Conservation (phyloP, 1,140 invertebrate species). For the Magallana gigas region DNA sequence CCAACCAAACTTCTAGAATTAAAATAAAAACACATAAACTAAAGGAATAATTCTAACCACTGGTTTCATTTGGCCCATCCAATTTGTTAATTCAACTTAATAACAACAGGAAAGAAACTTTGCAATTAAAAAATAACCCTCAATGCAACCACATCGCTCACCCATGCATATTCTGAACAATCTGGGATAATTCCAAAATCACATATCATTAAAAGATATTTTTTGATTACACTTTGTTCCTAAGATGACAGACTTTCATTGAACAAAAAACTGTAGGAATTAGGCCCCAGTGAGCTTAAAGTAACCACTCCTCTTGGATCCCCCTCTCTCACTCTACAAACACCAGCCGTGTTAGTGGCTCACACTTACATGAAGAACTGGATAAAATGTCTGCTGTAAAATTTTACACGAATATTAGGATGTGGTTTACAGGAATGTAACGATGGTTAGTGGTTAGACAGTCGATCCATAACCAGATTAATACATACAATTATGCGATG, state of each 20-base stretch:
- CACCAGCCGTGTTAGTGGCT: not conserved
- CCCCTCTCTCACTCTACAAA: not conserved
- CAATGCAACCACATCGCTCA: not conserved
- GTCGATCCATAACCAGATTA: not conserved
- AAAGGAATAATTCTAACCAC: no score
- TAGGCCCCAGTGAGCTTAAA: not conserved
- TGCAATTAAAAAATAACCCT: not conserved
- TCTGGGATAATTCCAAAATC: no score
- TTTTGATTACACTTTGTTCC: no score
- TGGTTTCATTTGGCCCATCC: no score
- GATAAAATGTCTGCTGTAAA: conserved; percentile 41
- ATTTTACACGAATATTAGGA: conserved; percentile 3
- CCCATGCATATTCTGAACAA: not conserved
- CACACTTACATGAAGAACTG: conserved; percentile 43
- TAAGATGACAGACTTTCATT: not conserved
- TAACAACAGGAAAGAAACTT: no score
- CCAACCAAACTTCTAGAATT: no score
- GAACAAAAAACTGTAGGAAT: not conserved
- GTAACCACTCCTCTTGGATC: not conserved
- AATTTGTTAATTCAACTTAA: no score
- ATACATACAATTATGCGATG: not conserved
- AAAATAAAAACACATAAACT: no score
- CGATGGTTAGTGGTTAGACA: not conserved
- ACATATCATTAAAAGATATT: no score
- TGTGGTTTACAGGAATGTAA: not conserved